Evolutionary conservation across 2,888 invertebrate species (phyloP), one percentile per base, ranked within the genome.

Genomic region (Rotaria magnacalcarata): DNA sequence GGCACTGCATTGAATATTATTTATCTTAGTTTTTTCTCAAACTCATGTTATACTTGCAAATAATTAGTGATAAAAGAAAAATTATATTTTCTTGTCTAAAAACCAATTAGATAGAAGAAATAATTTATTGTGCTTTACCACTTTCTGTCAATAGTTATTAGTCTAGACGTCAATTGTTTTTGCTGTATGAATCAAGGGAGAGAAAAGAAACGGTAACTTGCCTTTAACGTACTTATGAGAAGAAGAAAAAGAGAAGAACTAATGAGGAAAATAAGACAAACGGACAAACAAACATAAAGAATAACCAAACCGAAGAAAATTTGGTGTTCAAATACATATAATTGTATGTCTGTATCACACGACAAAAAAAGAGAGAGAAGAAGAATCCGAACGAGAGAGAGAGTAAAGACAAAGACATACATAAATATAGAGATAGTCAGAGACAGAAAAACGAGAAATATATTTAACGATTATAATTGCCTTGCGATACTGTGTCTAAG

Each of bases 381-480:
- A 24, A 24, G 24, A 24, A 7, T 24, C 56, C 24, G 24, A 56
- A 56, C 2, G 16, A 67, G 50, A 50, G 50, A 50, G 34, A 67
- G 67, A 67, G 34, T 34, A 41, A 41, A 67, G 34, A 67, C 6
- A 19, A 6, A 11, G 6, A n/a, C 67, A 34, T 41, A 19, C 34
- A 41, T 67, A 41, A 19, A 27, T 67, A 34, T 21, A 5, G 34
- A 14, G 27, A 34, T 5, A 34, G 34, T n/a, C 11, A 67, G 34
- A 67, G 2, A 7, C 14, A 67, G 2, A 34, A 34, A 27, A 67
- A 34, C 50, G 34, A n/a, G 27, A 60, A 60, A 60, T 60, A 60
- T 60, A 16, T 67, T 67, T 67, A 67, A 67, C 67, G 67, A 34
- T 34, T 67, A 41, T 67, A 67, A 67, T 19, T 67, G 67, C 67